These are phyloP conservation scores for Drosophila lacertosa DNA, from an alignment of 1,140 invertebrate species.

Conservation along the genomic window DNA sequence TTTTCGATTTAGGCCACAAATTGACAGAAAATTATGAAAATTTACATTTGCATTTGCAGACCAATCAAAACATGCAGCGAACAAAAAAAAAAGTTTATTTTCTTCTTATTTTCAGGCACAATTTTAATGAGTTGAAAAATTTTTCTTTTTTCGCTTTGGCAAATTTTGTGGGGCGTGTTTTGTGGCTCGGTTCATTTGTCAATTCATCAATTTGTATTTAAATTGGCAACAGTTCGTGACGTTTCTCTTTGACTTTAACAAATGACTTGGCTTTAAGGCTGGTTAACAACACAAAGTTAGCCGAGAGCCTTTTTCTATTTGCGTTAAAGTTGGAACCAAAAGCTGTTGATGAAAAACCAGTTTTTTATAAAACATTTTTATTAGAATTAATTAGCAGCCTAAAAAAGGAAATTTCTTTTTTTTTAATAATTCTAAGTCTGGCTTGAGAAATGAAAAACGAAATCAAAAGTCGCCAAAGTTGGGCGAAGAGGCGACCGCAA, in stretches of 20 bases:
- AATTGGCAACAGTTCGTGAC: neutral
- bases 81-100: constrained; percentile 17
- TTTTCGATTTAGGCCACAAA: constrained; percentile 26
- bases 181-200: constrained; percentile 30
- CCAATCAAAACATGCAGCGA: constrained; percentile 49
- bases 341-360: no score
- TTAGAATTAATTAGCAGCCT: neutral
- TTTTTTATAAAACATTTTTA: neutral
- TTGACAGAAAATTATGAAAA: constrained; percentile 36
- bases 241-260: neutral
- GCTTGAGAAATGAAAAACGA: constrained; percentile 47
- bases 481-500: constrained; percentile 49
- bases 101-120: constrained; percentile 1
- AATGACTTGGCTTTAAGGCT: neutral
- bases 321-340: no score
- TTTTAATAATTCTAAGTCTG: constrained; percentile 8
- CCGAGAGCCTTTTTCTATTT: no score
- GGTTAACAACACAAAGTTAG: no score
- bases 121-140: constrained; percentile 37
- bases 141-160: neutral
- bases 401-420: neutral
- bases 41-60: constrained; percentile 40
- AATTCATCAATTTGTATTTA: constrained; percentile 29
- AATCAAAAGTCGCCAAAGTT: constrained; percentile 31
- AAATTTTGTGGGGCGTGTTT: constrained; percentile 28